Evolutionary conservation across 2,888 invertebrate genomes (phyloP).

Genomic region (Villa cingulata): DNA sequence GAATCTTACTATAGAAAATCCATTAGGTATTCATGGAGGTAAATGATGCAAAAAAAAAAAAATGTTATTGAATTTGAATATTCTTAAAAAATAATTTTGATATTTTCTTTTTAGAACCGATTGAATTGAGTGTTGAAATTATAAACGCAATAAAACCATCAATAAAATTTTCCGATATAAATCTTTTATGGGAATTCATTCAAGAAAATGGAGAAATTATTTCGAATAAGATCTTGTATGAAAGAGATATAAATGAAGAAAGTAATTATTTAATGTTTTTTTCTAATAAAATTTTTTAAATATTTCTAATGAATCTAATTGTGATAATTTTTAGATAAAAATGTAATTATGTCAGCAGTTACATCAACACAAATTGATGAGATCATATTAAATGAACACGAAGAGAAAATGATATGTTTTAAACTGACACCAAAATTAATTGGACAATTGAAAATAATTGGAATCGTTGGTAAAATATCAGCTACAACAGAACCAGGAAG

Average conservation of each 20-base stretch:
- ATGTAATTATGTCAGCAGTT: slow-evolving; percentile 27
- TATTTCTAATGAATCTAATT: background rate
- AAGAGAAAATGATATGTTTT: slow-evolving; percentile 50
- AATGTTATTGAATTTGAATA: slow-evolving; percentile 5
- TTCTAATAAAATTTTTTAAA: background rate
- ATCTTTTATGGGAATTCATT: slow-evolving; percentile 32
- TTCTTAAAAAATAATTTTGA: background rate
- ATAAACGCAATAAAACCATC: slow-evolving; percentile 46
- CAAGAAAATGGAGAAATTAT: slow-evolving; percentile 33
- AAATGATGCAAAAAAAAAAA: too few species aligned
- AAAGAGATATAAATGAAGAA: slow-evolving; percentile 22
- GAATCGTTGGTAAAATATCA: slow-evolving; percentile 43
- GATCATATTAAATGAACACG: slow-evolving; percentile 29
- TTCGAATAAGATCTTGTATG: slow-evolving; percentile 34
- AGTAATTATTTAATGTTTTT: background rate
- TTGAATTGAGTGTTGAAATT: slow-evolving; percentile 49
- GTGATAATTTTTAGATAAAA: slow-evolving; percentile 15
- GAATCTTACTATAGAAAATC: slow-evolving; percentile 49
- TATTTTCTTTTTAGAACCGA: slow-evolving; percentile 47
- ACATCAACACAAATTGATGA: slow-evolving; percentile 24
- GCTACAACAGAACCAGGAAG: slow-evolving; percentile 28
- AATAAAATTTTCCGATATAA: slow-evolving; percentile 29
- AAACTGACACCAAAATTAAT: slow-evolving; percentile 58
- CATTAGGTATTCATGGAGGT: slow-evolving; percentile 62
- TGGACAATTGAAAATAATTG: slow-evolving; percentile 60